phyloP scores from a whole-genome alignment of 2,797 vertebrate genomes.

The Sparus aurata region DNA sequence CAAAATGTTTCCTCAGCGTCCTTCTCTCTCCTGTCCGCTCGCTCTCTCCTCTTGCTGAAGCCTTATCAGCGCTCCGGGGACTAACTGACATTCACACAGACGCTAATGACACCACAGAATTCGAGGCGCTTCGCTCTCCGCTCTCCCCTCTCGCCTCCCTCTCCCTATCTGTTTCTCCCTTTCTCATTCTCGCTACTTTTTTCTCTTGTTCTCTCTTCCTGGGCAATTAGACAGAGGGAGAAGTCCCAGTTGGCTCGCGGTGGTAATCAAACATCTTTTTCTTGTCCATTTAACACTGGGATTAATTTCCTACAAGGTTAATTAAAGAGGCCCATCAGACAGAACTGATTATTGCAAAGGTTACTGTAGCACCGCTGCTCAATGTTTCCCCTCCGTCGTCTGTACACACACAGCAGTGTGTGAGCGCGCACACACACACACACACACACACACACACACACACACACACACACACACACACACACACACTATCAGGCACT shows the following conservation, averaged over 20 bases:
- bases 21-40: slow-evolving; percentile 41
- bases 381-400: slow-evolving; percentile 49
- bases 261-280: slow-evolving; percentile 89
- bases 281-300: slow-evolving; percentile 88
- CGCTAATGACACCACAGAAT: slow-evolving; percentile 76
- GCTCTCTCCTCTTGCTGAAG: slow-evolving; percentile 32
- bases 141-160: slow-evolving; percentile 54
- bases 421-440: slow-evolving; percentile 8
- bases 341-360: slow-evolving; percentile 87
- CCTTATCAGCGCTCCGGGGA: slow-evolving; percentile 80
- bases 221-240: slow-evolving; percentile 84
- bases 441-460: slow-evolving; percentile 11
- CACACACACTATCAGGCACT: not conserved
- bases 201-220: slow-evolving; percentile 80
- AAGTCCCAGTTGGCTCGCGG: slow-evolving; percentile 83
- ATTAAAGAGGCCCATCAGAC: slow-evolving; percentile 89
- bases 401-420: slow-evolving; percentile 33
- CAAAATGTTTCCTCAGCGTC: slow-evolving; percentile 43
- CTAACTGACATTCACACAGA: slow-evolving; percentile 79
- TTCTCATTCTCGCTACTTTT: slow-evolving; percentile 71
- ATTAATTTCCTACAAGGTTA: slow-evolving; percentile 90
- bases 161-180: slow-evolving; percentile 71
- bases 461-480: slow-evolving; percentile 11
- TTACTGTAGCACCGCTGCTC: slow-evolving; percentile 79
- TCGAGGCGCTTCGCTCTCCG: slow-evolving; percentile 51